Base-by-base conservation (phyloP, 2,797 vertebrate species). In the Siniperca scherzeri region DNA sequence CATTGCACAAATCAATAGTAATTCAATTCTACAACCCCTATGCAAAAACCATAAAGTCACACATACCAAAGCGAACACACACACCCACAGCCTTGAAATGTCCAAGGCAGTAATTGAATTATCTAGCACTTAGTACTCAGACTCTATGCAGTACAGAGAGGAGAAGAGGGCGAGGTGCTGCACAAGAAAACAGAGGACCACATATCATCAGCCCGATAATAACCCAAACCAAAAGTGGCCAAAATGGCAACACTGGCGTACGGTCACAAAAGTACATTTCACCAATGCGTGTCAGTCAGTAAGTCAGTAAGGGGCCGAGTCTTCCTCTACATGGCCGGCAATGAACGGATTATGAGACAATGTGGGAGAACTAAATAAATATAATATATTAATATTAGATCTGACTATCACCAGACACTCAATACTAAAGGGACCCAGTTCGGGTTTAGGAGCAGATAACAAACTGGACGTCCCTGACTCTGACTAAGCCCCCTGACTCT, bases 1-100 rank as follows among this genome's bases (percentile, higher is more conserved):
- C 76, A 80, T 81, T 80, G 75, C 38, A 70, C 42, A 75, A 92
- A 94, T 95, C 93, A 89, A 94, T 95, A 77, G 48, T 88, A 92
- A 94, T 85, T 85, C 72, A 88, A 94, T 94, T 90, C 77, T 60
- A 66, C 77, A 82, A 79, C 70, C 84, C 27, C 68, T n/a, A 36
- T 11, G 5, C 80, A 70, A 71, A 85, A 66, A 60, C 22, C 17
- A 73, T 44, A 59, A 11, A 65, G 38, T 52, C 62, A 70, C 55
- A 74, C 71, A 70, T 46, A 72, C 50, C 36, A 36, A 33, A 6
- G 62, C 16, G 12, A 8, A 69, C 50, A 48, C 40, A 56, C n/a
- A 44, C 27, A 40, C 11, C 33, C 27, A 11, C 27, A 84, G 78
- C 55, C 66, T 19, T 48, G 70, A 60, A 80, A 72, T 27, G 78